Evolutionary conservation across 2,797 vertebrate genomes (phyloP), one percentile per base, ranked within the genome.

Genomic region (Sebastes glaucus): DNA sequence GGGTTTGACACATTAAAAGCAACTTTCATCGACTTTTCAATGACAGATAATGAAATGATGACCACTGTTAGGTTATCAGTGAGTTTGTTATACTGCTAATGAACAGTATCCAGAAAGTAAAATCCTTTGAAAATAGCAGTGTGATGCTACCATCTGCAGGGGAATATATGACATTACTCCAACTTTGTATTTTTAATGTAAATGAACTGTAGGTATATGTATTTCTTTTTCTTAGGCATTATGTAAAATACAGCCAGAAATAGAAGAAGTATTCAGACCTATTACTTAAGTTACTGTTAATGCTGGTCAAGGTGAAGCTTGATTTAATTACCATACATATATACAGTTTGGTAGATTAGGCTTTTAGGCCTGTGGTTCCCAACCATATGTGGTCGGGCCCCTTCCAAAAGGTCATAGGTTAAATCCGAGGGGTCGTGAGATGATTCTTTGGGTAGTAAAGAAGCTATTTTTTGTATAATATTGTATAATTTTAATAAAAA

Each of bases 121-220:
- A 61, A 32, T n/a, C 20, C 20, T 53, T 53, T 53, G 20, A 33
- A 62, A n/a, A 35, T 23, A 14, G 2, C n/a, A 3, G 62, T 18
- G 33, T 64, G 23, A 25, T 64, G 35, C 33, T 64, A 16, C 62
- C 62, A 64, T 64, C 62, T 64, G 33, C 22, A 38, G 62, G 62
- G 4, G 33, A 25, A 38, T 42, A 42, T 25, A 23, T n/a, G 32
- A 16, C 33, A 64, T 64, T 63, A 35, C 61, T 63, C 32, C 4
- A 8, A 38, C n/a, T 38, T 63, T 14, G 6, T 23, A 38, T 63
- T 38, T 38, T 63, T 63, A 5, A 63, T 63, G 11, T 38, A 35
- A 11, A 23, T 38, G n/a, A 63, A 38, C 59, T 61, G 18, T 32
- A 28, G 5, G 27, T 61, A 30, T 4, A 30, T 30, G 27, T 30